Evolutionary conservation across 2,797 vertebrate species (phyloP), one percentile per base, ranked within the genome.

Genomic region (Nannoperca australis): DNA sequence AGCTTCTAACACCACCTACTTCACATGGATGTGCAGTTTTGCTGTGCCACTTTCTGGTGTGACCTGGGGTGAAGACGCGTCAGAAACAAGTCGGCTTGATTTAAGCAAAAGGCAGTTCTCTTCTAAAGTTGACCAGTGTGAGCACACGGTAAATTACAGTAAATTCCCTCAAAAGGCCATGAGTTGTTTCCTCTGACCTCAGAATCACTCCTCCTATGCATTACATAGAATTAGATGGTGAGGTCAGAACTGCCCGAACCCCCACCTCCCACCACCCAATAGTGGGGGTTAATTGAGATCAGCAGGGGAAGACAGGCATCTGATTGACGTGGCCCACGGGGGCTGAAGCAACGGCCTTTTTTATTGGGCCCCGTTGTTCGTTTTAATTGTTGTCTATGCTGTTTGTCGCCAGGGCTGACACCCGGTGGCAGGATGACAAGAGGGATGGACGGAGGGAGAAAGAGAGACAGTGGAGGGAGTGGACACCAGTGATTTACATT

Each of bases 281-380:
- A 70, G 81, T 0, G 14, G 82, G 77, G 89, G 90, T 93, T 93
- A 94, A 94, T 93, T 89, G 91, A 92, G 88, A 89, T 89, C 90
- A 89, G 78, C 24, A 4, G 69, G 67, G 73, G 73, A 60, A 73
- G 78, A 73, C 11, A 4, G 60, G 55, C 3, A 3, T 83, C 51
- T 86, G 88, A 90, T 78, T 83, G 73, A 85, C 74, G n/a, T 74
- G 84, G 86, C 73, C 22, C 0, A 30, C 4, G 32, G 76, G 73
- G 27, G 60, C 17, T 17, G 0, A n/a, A 61, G 71, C 22, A 18
- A 42, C 55, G 55, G 75, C 67, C 70, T 85, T 76, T 85, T 44
- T n/a, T n/a, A 65, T 73, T 11, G 7, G 58, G 36, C 47, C 44
- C 74, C 36, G 60, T 89, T 92, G 92, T 91, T 91, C 81, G 1